A percentile compares a stretch with the other conserved stretches of the same genome.
These are phyloP conservation scores for Crocuta crocuta DNA, from an alignment of 2,113 vertebrate genomes.

Conservation along the genomic window DNA sequence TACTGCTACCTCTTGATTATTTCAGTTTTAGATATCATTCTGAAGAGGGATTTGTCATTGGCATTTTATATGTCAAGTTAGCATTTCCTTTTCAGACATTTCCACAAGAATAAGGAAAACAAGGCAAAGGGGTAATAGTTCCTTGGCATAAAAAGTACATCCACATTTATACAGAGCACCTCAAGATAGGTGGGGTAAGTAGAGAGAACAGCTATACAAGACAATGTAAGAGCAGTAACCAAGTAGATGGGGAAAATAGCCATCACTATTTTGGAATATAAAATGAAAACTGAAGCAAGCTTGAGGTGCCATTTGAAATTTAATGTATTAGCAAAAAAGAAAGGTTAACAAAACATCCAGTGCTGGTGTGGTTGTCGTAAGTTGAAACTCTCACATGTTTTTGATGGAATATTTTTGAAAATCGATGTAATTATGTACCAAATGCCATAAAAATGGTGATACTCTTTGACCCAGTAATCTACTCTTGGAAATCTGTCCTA, in stretches of 20 bases:
- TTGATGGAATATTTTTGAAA: conserved; percentile 14
- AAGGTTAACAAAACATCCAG: not conserved
- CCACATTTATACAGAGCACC: not conserved
- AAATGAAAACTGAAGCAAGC: not conserved
- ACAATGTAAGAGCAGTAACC: not conserved
- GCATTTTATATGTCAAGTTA: conserved; percentile 64
- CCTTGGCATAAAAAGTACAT: not conserved
- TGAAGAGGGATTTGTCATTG: conserved; percentile 3
- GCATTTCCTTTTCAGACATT: conserved; percentile 47
- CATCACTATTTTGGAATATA: not conserved
- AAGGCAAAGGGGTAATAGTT: not conserved
- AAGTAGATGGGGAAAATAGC: not conserved
- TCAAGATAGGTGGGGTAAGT: not conserved
- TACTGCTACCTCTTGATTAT: conserved; percentile 16
- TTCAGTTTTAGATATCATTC: not conserved
- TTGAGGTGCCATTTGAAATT: not conserved
- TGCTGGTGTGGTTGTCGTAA: not conserved
- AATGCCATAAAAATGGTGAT: not conserved
- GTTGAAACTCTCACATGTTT: not conserved
- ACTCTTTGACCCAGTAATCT: not conserved
- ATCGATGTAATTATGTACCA: not conserved
- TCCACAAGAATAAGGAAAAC: conserved; percentile 47
- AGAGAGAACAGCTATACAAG: not conserved
- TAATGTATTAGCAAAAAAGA: not conserved
- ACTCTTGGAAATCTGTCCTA: not conserved